Conservation (phyloP, 2,888 invertebrate genomes). For the Eilema sororculum region DNA sequence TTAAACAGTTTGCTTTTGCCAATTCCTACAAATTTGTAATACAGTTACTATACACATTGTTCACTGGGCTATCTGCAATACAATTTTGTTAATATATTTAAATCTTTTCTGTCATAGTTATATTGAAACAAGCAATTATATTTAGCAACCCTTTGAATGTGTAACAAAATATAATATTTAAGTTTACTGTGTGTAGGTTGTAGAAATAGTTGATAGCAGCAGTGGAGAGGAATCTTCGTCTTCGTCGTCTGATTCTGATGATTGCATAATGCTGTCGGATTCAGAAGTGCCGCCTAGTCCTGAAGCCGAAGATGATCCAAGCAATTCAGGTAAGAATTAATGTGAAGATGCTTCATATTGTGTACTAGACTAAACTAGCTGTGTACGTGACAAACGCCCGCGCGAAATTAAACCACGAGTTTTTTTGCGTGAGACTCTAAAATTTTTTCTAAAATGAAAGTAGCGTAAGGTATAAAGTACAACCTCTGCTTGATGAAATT, state of each 20-base stretch:
- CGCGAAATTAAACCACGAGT: too few relatives aligned
- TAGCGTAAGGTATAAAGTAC: too few relatives aligned
- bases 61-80: too few relatives aligned
- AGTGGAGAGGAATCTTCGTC: constrained; percentile 85
- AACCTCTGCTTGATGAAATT: too few relatives aligned
- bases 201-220: constrained; percentile 92
- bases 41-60: too few relatives aligned
- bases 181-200: constrained; percentile 81
- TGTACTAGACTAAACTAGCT: too few relatives aligned
- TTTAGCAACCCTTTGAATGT: neutral
- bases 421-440: too few relatives aligned
- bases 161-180: constrained; percentile 23
- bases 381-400: too few relatives aligned
- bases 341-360: neutral
- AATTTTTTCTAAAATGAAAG: too few relatives aligned
- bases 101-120: too few relatives aligned
- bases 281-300: constrained; percentile 93
- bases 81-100: too few relatives aligned
- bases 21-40: neutral
- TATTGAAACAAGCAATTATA: too few relatives aligned
- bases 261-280: constrained; percentile 95
- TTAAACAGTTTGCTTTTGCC: neutral
- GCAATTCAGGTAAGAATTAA: constrained; percentile 91
- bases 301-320: constrained; percentile 95
- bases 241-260: constrained; percentile 91